Evolutionary conservation across 2,113 vertebrate species (phyloP).

Genomic region (Leptobrachium ailaonicum): DNA sequence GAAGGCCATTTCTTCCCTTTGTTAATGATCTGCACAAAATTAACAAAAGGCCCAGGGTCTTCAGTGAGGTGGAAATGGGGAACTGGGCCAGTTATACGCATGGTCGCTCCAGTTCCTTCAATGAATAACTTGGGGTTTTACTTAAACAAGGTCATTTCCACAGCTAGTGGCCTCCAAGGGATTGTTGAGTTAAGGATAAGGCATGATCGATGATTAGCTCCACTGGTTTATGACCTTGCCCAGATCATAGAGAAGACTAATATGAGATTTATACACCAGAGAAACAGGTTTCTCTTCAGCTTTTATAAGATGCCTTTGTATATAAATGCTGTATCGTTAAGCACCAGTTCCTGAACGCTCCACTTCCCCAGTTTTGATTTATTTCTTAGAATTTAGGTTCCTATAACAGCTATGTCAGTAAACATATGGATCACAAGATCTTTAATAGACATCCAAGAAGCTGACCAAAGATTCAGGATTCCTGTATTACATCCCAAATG

Average conservation of each 20-base stretch:
- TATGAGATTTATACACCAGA: slow-evolving; percentile 12
- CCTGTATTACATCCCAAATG: too few relatives aligned
- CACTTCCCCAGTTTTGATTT: too few relatives aligned
- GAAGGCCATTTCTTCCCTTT: slow-evolving; percentile 40
- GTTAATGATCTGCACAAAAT: slow-evolving; percentile 51
- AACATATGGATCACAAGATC: too few relatives aligned
- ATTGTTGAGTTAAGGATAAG: slow-evolving; percentile 6
- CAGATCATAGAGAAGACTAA: slow-evolving; percentile 3
- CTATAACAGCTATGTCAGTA: too few relatives aligned
- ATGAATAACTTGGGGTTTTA: slow-evolving; percentile 47
- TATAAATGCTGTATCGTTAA: slow-evolving; percentile 11
- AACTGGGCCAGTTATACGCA: slow-evolving; percentile 23
- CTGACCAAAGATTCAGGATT: too few relatives aligned
- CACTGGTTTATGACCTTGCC: slow-evolving; percentile 8
- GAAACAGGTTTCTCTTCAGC: neutral
- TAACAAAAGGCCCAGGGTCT: slow-evolving; percentile 53
- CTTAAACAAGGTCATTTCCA: slow-evolving; percentile 43
- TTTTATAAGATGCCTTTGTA: slow-evolving; percentile 7
- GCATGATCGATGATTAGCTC: slow-evolving; percentile 29
- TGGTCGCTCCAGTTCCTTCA: slow-evolving; percentile 7
- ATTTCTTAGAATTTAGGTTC: too few relatives aligned
- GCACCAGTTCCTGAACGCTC: too few relatives aligned
- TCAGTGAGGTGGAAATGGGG: slow-evolving; percentile 41
- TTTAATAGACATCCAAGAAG: too few relatives aligned
- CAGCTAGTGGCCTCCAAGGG: slow-evolving; percentile 14